phyloP scores from a whole-genome alignment of 2,113 vertebrate species.

The Peromyscus polionotus region DNA sequence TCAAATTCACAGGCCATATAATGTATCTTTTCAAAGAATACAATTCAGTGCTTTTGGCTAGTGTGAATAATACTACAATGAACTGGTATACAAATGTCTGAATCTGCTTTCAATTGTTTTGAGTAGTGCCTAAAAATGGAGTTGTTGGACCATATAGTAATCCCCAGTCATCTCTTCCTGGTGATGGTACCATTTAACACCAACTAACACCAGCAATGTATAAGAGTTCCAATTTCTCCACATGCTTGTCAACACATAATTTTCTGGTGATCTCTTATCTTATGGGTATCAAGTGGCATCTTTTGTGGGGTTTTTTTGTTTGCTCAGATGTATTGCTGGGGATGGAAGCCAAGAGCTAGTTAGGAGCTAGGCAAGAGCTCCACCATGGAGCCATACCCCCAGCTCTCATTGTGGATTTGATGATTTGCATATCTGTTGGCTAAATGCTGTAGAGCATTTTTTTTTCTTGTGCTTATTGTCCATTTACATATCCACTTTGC shows the following conservation, averaged over 20 bases:
- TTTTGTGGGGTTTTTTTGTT: neutral
- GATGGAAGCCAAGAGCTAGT: neutral
- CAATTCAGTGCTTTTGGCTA: neutral
- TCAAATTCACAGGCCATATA: neutral
- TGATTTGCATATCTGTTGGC: conserved; percentile 7
- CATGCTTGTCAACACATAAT: neutral
- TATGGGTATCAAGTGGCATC: neutral
- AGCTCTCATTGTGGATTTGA: neutral
- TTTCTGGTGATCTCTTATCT: neutral
- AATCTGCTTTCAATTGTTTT: neutral
- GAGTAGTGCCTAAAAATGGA: neutral
- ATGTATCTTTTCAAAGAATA: neutral
- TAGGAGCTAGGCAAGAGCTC: neutral
- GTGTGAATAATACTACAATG: neutral
- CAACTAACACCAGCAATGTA: neutral
- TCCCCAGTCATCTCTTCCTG: neutral
- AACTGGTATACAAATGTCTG: neutral
- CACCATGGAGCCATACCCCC: neutral
- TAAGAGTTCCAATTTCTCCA: neutral
- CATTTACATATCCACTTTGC: neutral
- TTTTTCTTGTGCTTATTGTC: neutral
- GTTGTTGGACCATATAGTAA: neutral
- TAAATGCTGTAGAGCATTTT: neutral
- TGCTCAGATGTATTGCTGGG: neutral
- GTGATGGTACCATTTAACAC: neutral